Evolutionary conservation across 2,113 vertebrate genomes (phyloP).

Genomic region (Ovis canadensis): DNA sequence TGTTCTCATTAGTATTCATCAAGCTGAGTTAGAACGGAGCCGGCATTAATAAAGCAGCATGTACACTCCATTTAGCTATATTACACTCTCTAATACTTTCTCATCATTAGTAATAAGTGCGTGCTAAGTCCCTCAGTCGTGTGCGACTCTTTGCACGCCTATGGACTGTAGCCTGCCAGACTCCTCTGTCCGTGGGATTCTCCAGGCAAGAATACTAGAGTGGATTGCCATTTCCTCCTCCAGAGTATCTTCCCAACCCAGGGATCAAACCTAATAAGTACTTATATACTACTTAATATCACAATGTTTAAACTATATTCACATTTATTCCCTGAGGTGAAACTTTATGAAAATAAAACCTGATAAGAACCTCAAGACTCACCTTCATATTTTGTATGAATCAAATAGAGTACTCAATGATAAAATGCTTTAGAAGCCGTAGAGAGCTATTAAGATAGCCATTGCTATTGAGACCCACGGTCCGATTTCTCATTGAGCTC

Average conservation of each 20-base stretch:
- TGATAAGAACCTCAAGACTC: neutral
- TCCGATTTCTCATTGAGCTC: neutral
- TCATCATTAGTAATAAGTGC: neutral
- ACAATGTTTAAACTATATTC: neutral
- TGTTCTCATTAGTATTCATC: neutral
- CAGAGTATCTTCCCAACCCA: neutral
- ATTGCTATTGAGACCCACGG: fast-evolving
- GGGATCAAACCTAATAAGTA: neutral
- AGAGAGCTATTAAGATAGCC: neutral
- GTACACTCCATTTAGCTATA: neutral
- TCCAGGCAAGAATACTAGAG: neutral
- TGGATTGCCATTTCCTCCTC: neutral
- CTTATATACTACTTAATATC: neutral
- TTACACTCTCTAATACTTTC: neutral
- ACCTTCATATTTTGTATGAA: neutral
- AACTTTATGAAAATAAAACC: neutral
- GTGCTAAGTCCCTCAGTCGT: neutral
- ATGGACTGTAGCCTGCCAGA: neutral
- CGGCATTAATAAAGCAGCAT: neutral
- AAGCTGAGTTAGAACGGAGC: neutral
- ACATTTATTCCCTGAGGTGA: neutral
- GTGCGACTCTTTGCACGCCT: neutral
- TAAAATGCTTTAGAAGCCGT: neutral
- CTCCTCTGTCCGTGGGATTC: neutral
- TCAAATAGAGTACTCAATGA: neutral